phyloP scores from a whole-genome alignment of 2,888 invertebrate genomes.

The Synanthedon formicaeformis region DNA sequence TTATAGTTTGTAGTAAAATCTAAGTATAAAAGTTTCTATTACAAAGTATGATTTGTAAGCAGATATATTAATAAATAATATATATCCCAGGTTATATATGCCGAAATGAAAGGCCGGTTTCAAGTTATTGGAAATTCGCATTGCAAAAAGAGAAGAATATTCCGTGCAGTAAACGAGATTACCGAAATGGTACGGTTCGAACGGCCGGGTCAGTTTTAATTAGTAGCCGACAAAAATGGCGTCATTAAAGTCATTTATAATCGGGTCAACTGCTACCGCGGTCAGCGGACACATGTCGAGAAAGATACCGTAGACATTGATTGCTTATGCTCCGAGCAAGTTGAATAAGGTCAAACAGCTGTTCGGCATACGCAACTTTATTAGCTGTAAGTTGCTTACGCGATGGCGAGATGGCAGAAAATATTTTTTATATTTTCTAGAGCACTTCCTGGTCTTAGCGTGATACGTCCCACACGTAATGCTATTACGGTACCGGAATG shows the following conservation, averaged over 20 bases:
- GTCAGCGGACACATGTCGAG: conserved; percentile 7
- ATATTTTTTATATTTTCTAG: conserved; percentile 15
- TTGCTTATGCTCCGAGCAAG: conserved; percentile 8
- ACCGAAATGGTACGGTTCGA: conserved; percentile 3
- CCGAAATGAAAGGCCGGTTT: no score
- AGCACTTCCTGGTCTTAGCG: neutral
- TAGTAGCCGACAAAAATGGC: conserved; percentile 30
- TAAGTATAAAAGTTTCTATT: no score
- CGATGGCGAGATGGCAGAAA: conserved; percentile 14
- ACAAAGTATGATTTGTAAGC: no score
- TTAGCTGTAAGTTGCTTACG: conserved; percentile 20
- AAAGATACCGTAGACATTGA: conserved; percentile 8
- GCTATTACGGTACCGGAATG: neutral
- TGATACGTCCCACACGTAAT: neutral
- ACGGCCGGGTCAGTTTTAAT: conserved; percentile 26
- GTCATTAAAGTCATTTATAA: conserved; percentile 36
- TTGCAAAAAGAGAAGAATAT: no score
- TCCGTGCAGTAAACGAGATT: conserved; percentile 4
- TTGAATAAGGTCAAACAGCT: conserved; percentile 36
- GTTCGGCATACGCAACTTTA: conserved; percentile 30
- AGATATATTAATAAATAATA: no score
- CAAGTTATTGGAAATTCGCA: no score
- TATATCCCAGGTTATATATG: no score
- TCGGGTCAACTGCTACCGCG: conserved; percentile 31
- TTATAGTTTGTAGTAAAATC: no score